Evolutionary conservation across 2,797 vertebrate species (phyloP).

Genomic region (Gadopsis marmoratus): DNA sequence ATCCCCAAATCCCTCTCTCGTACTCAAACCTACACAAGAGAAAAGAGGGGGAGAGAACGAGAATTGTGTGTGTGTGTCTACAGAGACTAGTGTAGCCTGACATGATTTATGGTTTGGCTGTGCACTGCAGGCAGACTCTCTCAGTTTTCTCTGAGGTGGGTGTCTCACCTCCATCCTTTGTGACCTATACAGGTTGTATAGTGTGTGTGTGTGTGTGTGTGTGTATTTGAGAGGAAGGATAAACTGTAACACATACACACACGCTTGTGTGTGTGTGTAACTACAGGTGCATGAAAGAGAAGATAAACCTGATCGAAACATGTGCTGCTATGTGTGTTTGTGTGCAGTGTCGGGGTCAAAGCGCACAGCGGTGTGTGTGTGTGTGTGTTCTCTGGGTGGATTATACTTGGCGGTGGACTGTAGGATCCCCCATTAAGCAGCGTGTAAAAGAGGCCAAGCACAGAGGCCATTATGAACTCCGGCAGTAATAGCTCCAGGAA

Average conservation of each 20-base stretch:
- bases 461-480: conserved; percentile 80
- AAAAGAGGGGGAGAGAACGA: conserved; percentile 45
- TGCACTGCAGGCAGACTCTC: conserved; percentile 77
- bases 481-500: conserved; percentile 75
- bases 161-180: conserved; percentile 82
- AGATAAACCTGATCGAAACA: conserved; percentile 49
- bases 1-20: conserved; percentile 74
- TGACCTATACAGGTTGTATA: conserved; percentile 75
- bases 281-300: conserved; percentile 66
- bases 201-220: conserved; percentile 32
- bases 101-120: conserved; percentile 84
- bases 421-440: conserved; percentile 74
- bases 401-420: conserved; percentile 64
- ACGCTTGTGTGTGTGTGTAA: conserved; percentile 36
- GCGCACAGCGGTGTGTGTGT: conserved; percentile 45
- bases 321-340: conserved; percentile 36
- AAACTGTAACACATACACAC: conserved; percentile 45
- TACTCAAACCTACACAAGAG: conserved; percentile 71
- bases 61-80: conserved; percentile 38
- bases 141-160: conserved; percentile 80
- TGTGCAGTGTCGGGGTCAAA: conserved; percentile 53
- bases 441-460: conserved; percentile 82
- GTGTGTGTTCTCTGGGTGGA: conserved; percentile 61
- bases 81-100: conserved; percentile 75
- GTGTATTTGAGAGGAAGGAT: conserved; percentile 34